These are phyloP conservation scores for Hydrolagus colliei DNA, from an alignment of 2,797 vertebrate species.

Conservation along the genomic window DNA sequence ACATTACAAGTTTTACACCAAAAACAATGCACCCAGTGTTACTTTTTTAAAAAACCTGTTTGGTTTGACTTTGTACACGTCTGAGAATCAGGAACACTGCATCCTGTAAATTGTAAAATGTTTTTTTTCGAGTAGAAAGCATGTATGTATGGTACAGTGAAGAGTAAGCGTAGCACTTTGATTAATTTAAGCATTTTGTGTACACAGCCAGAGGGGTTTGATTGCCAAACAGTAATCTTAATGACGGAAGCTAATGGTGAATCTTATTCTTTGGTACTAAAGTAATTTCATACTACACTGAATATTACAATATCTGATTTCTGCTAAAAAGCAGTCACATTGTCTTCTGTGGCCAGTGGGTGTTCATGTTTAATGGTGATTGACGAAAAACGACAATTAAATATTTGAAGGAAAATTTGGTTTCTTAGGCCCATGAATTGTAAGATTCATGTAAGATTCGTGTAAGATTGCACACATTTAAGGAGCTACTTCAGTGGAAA, in stretches of 20 bases:
- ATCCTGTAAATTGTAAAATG: constrained; percentile 28
- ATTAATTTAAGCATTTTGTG: constrained; percentile 23
- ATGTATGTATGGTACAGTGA: constrained; percentile 1
- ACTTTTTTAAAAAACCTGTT: constrained; percentile 16
- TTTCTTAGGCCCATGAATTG: background rate
- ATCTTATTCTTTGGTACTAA: constrained; percentile 26
- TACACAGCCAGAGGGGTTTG: background rate
- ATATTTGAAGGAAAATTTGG: background rate
- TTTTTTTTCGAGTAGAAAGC: background rate
- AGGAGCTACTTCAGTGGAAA: background rate
- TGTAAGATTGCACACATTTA: background rate
- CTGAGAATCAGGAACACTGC: constrained; percentile 21
- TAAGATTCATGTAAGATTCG: no score
- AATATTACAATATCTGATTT: constrained; percentile 19
- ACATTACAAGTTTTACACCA: constrained; percentile 21
- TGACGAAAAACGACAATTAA: background rate
- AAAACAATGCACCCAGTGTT: constrained; percentile 6
- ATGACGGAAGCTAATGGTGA: constrained; percentile 12
- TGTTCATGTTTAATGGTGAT: constrained; percentile 1
- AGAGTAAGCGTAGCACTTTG: constrained; percentile 13
- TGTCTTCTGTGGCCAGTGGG: constrained; percentile 4
- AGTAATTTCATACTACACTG: constrained; percentile 28
- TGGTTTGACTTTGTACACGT: constrained; percentile 22
- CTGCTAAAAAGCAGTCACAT: constrained; percentile 10
- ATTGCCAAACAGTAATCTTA: constrained; percentile 25